Percentiles rank a stretch among this genome's conserved stretches.
These are phyloP conservation scores for Thelohanellus kitauei DNA, from an alignment of 30 jellyfish, hydroid and myxozoan genomes.

Conservation along the genomic window DNA sequence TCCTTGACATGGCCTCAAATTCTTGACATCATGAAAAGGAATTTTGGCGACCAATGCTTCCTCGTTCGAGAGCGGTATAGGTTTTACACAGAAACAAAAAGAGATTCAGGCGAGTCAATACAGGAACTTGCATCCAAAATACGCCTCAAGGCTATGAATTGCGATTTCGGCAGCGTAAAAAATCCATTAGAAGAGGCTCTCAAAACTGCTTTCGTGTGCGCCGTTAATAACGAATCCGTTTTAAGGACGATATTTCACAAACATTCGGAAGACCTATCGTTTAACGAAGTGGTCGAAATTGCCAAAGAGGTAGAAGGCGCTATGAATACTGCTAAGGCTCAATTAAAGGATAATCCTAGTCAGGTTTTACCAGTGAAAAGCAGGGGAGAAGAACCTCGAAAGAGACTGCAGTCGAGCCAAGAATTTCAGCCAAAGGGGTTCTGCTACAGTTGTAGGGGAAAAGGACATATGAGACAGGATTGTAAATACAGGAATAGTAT, in stretches of 20 bases:
- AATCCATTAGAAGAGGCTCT: too few relatives aligned
- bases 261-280: constrained; percentile 4
- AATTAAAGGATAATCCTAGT: too few relatives aligned
- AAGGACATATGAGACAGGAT: too few relatives aligned
- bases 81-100: too few relatives aligned
- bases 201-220: constrained; percentile 10
- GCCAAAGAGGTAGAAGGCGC: constrained; percentile 7
- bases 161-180: constrained; percentile 5
- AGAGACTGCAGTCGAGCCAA: too few relatives aligned
- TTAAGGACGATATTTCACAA: constrained; percentile 3
- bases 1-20: constrained; percentile 3
- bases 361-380: too few relatives aligned
- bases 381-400: too few relatives aligned
- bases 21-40: constrained; percentile 4
- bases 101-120: constrained; percentile 12
- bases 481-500: too few relatives aligned
- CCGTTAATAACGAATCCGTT: constrained; percentile 10
- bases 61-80: constrained; percentile 11
- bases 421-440: too few relatives aligned
- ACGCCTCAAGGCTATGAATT: constrained; percentile 14
- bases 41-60: constrained; percentile 9
- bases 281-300: constrained; percentile 4
- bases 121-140: constrained; percentile 8
- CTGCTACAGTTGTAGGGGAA: too few relatives aligned
- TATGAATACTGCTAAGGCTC: constrained; percentile 7